Percentiles rank a stretch among this genome's conserved stretches.
Conservation (phyloP, 2,113 vertebrate species). For the Triplophysa siluroides region DNA sequence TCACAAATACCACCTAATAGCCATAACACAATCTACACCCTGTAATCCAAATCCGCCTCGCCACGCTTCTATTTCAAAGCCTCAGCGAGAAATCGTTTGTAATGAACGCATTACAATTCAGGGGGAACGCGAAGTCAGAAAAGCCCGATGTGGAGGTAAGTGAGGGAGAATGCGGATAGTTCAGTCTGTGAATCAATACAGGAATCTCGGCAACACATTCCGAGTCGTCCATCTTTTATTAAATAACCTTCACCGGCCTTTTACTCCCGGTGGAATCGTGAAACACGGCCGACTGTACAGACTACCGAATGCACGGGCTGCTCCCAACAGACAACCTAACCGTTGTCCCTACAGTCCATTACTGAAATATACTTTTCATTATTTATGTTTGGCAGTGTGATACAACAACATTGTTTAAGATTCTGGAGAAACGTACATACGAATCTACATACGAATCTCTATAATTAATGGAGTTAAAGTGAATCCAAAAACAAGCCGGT, state of each 20-base stretch:
- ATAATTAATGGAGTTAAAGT: no score
- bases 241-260: constrained; percentile 32
- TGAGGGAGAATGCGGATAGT: constrained; percentile 18
- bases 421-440: background rate
- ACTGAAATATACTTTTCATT: background rate
- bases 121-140: constrained; percentile 45
- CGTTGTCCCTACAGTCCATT: background rate
- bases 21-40: constrained; percentile 53
- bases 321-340: background rate
- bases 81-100: constrained; percentile 48
- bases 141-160: constrained; percentile 54
- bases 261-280: constrained; percentile 4
- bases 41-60: constrained; percentile 53
- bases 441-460: no score
- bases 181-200: constrained; percentile 51
- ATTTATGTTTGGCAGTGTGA: background rate
- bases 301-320: background rate
- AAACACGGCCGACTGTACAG: constrained; percentile 16
- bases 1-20: constrained; percentile 50
- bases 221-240: constrained; percentile 32
- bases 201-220: constrained; percentile 9
- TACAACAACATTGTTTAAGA: background rate
- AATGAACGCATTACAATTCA: constrained; percentile 49
- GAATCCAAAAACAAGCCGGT: no score
- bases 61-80: constrained; percentile 24